A percentile compares a stretch with the other conserved stretches of the same genome.
Conservation (phyloP, 2,888 invertebrate species). For the Agonopterix subpropinquella region DNA sequence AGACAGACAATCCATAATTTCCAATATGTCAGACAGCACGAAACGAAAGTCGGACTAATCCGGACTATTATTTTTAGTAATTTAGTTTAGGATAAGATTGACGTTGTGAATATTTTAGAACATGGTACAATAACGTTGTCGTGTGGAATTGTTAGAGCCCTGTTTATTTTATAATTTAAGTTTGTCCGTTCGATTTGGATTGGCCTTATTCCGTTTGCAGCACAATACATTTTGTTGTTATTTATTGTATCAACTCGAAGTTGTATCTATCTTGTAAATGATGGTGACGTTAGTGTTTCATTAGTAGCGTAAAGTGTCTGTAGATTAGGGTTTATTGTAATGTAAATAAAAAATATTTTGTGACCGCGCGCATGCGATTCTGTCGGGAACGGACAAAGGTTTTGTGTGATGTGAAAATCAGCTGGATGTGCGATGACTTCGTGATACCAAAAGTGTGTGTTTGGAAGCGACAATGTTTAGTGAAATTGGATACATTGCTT, state of each 20-base stretch:
- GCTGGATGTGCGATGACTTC: constrained; percentile 77
- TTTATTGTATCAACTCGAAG: constrained; percentile 49
- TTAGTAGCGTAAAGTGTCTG: constrained; percentile 33
- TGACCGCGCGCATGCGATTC: constrained; percentile 74
- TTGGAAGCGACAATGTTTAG: constrained; percentile 75
- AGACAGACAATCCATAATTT: constrained; percentile 21
- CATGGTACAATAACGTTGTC: constrained; percentile 28
- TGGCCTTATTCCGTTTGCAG: constrained; percentile 14
- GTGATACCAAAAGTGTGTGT: constrained; percentile 65
- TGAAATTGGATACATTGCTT: constrained; percentile 80
- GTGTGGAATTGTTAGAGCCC: constrained; percentile 17
- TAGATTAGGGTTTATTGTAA: constrained; percentile 51
- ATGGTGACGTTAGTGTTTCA: constrained; percentile 28
- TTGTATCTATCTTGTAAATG: constrained; percentile 34
- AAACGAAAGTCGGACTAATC: constrained; percentile 28
- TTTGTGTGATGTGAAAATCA: constrained; percentile 76
- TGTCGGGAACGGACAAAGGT: constrained; percentile 77
- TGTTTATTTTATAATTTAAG: constrained; percentile 18
- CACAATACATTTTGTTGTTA: constrained; percentile 47
- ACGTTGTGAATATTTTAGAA: constrained; percentile 30
- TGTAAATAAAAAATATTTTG: constrained; percentile 72
- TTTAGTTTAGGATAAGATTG: constrained; percentile 26
- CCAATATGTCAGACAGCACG: constrained; percentile 57
- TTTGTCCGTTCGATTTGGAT: constrained; percentile 18
- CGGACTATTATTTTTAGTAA: constrained; percentile 34